These are phyloP conservation scores for Troides oblongomaculatus DNA, from an alignment of 2,888 invertebrate genomes.

Conservation along the genomic window DNA sequence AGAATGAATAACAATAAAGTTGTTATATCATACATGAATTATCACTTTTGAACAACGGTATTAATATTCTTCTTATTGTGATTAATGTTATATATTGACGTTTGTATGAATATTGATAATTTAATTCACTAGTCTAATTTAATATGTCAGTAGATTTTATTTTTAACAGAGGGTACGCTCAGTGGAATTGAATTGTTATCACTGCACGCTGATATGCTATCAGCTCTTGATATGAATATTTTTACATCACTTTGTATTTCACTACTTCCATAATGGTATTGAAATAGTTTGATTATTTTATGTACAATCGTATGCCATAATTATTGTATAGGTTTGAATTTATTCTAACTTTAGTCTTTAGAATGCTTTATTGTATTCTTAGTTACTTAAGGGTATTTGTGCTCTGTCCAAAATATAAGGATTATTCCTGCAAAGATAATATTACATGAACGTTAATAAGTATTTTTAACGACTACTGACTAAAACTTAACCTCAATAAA, in stretches of 20 bases:
- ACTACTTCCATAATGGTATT: conserved; percentile 38
- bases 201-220: conserved; percentile 55
- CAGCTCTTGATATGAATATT: conserved; percentile 57
- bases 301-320: conserved; percentile 31
- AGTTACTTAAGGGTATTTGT: conserved; percentile 32
- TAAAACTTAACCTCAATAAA: too few species aligned
- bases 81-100: not conserved
- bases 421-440: conserved; percentile 19
- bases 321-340: conserved; percentile 31
- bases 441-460: not conserved
- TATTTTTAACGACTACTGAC: not conserved
- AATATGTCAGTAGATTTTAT: conserved; percentile 8
- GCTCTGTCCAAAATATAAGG: conserved; percentile 32
- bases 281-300: conserved; percentile 30
- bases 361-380: conserved; percentile 29
- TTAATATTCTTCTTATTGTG: not conserved
- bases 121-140: conserved; percentile 12
- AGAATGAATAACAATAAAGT: not conserved
- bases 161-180: conserved; percentile 39
- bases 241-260: conserved; percentile 51
- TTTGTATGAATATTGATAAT: not conserved
- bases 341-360: conserved; percentile 28
- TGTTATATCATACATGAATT: not conserved
- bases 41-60: not conserved
- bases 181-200: conserved; percentile 54